Conservation (phyloP, 2,797 vertebrate species). For the Manis crassicaudata region DNA sequence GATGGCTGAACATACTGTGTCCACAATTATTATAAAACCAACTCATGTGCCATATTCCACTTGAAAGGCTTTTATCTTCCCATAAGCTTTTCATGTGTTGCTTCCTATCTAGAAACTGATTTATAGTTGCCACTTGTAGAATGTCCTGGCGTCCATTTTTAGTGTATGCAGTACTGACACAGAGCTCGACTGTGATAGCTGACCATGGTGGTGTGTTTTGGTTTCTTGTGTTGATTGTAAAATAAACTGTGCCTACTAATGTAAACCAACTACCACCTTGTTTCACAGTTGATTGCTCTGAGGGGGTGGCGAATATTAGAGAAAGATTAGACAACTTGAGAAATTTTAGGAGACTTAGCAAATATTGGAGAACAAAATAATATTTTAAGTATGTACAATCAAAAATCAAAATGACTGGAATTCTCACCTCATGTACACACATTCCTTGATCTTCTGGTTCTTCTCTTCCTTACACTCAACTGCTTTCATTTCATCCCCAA, state of each 20-base stretch:
- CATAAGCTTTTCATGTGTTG: not conserved
- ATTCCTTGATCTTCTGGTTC: not conserved
- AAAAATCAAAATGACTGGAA: not conserved
- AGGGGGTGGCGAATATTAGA: not conserved
- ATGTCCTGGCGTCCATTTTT: not conserved
- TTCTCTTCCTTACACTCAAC: not conserved
- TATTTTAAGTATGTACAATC: not conserved
- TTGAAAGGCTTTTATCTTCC: slow-evolving; percentile 27
- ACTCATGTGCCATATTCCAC: slow-evolving; percentile 8
- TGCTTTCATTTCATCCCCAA: not conserved
- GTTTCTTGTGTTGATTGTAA: slow-evolving; percentile 43
- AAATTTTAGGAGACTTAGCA: not conserved
- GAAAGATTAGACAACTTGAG: not conserved
- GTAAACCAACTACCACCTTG: not conserved
- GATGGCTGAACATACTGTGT: not conserved
- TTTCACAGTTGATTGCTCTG: slow-evolving; percentile 21
- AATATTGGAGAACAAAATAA: not conserved
- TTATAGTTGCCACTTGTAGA: slow-evolving; percentile 12
- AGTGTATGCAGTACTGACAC: slow-evolving; percentile 3
- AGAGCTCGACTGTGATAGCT: not conserved
- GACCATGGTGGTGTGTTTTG: slow-evolving; percentile 27
- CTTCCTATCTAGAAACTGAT: slow-evolving; percentile 9
- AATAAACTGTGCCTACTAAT: slow-evolving; percentile 65
- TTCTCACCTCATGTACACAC: not conserved
- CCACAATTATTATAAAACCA: not conserved